Base-by-base conservation (phyloP, 1,140 invertebrate species). In the Gonatopus flavifemur region DNA sequence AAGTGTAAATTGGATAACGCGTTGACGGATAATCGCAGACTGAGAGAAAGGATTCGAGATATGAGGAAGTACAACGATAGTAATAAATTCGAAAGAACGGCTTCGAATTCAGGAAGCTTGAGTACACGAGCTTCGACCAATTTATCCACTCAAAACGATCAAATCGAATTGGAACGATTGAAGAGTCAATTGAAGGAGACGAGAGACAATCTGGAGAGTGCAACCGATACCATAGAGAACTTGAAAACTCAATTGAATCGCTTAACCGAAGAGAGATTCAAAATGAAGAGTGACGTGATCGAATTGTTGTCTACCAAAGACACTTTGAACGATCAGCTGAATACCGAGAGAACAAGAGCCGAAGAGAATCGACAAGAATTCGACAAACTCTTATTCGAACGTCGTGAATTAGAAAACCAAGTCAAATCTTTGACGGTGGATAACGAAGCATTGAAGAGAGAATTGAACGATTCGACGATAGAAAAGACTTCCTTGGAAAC, bases 361-460 rank as follows among this genome's bases (percentile, higher is more conserved):
- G 45, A 42, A 12, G 36, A 40, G 13, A 30, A 18, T 20, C 7
- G n/a, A 18, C 12, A 18, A 8, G 53, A 59, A 30, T 15, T 39
- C 19, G 4, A 24, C 5, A 24, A 37, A 12, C 18, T 47, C 15
- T 45, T 30, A 21, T 46, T 37, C 28, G 30, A 45, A 33, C 33
- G 45, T 20, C 25, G 44, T 32, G 40, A 40, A 15, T 35, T 53
- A n/a, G 35, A 48, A 12, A 16, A 20, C 13, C 38, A 59, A 31
- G 52, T 38, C 13, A 28, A 44, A 24, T 18, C 39, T 16, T n/a
- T 61, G 5, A 32, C 25, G n/a, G 48, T 41, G 2, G 57, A 60
- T n/a, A 65, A 45, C 35, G 28, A 49, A 22, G 51, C 41, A 42
- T 46, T 59, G 3, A 39, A 32, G n/a, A 2, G 7, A 3, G 30